Percentiles rank a stretch among this genome's conserved stretches.
Evolutionary conservation across 2,113 vertebrate species (phyloP).

Genomic region (Oceanites oceanicus): DNA sequence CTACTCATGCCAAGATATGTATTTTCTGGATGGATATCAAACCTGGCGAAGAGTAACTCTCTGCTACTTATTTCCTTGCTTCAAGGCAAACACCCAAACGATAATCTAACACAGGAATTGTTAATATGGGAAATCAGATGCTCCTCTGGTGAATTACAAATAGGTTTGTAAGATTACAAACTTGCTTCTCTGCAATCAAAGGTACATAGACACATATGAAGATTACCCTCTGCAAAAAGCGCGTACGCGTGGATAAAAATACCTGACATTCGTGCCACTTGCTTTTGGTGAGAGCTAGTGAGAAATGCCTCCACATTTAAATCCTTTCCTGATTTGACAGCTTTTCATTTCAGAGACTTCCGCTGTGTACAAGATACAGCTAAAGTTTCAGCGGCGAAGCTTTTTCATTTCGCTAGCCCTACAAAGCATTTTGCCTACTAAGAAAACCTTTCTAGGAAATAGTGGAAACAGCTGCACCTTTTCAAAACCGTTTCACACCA

Average conservation of each 20-base stretch:
- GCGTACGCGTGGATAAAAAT: rapidly evolving
- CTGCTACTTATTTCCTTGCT: rapidly evolving
- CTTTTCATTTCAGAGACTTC: background rate
- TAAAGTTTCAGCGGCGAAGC: background rate
- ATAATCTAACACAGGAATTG: background rate
- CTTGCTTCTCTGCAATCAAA: no score
- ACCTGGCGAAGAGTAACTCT: rapidly evolving
- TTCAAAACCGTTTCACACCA: rapidly evolving
- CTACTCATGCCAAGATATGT: rapidly evolving
- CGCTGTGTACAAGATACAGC: rapidly evolving
- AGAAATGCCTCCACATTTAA: background rate
- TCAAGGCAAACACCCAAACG: rapidly evolving
- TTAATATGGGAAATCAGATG: rapidly evolving
- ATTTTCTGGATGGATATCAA: background rate
- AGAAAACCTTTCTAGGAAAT: background rate
- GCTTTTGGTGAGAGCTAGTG: background rate
- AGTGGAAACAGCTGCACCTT: background rate
- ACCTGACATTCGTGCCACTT: background rate
- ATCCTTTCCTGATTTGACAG: background rate
- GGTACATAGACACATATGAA: rapidly evolving
- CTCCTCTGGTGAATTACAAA: background rate
- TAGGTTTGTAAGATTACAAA: rapidly evolving
- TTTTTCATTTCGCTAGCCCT: background rate
- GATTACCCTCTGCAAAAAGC: rapidly evolving
- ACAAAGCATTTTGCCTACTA: background rate